Conservation (phyloP, 2,888 invertebrate genomes). For the Caprella mutica region DNA sequence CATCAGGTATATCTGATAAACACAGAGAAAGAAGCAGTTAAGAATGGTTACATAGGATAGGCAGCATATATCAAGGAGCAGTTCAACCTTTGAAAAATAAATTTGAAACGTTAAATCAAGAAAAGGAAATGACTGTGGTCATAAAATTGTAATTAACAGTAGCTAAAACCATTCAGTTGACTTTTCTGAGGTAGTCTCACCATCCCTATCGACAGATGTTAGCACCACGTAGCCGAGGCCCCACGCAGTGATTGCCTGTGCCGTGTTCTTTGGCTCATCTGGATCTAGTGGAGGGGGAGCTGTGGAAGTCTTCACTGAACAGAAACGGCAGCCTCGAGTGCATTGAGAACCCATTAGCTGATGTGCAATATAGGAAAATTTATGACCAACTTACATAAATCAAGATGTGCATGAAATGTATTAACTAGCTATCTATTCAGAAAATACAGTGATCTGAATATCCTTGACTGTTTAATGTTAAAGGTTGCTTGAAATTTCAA, state of each 20-base stretch:
- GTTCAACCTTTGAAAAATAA: no score
- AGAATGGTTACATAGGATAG: no score
- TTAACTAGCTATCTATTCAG: no score
- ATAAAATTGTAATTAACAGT: no score
- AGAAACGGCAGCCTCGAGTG: conserved; percentile 94
- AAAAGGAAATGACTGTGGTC: no score
- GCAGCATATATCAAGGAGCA: no score
- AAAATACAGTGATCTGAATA: no score
- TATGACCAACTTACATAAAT: no score
- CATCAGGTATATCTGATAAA: conserved; percentile 73
- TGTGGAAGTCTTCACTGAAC: conserved; percentile 92
- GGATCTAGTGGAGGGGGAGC: conserved; percentile 80
- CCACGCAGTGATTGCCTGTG: conserved; percentile 83
- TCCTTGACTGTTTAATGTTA: no score
- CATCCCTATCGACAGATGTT: conserved; percentile 96
- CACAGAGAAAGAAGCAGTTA: neutral
- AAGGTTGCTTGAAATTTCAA: no score
- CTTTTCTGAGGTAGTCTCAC: conserved; percentile 44
- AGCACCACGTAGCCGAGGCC: conserved; percentile 93
- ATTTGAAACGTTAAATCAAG: no score
- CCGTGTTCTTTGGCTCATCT: conserved; percentile 82
- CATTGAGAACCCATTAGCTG: conserved; percentile 98
- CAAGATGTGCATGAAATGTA: no score
- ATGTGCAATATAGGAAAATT: conserved; percentile 11
- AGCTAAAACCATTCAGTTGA: neutral